Evolutionary conservation across 2,888 invertebrate species (phyloP).

Genomic region (Mesorhabditis spiculigera): DNA sequence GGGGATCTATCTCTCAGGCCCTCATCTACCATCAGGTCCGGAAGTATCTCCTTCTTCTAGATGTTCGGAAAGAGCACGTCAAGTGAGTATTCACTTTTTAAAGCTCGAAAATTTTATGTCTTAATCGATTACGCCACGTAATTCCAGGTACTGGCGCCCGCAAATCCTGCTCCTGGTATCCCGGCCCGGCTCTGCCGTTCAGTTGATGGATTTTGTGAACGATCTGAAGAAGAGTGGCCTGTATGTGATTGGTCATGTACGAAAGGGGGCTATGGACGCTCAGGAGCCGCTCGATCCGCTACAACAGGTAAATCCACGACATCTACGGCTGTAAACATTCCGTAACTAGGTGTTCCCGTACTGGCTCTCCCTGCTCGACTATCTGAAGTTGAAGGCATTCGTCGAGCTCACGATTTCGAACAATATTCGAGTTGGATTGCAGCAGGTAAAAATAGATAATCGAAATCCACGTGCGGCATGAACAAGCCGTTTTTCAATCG

Average conservation of each 20-base stretch:
- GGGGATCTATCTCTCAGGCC: constrained; percentile 97
- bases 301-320: too few relatives aligned
- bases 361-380: constrained; percentile 91
- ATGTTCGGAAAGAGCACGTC: constrained; percentile 93
- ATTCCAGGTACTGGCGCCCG: constrained; percentile 80
- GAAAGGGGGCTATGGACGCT: constrained; percentile 60
- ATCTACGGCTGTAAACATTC: too few relatives aligned
- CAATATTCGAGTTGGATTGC: constrained; percentile 82
- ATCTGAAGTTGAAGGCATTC: constrained; percentile 91
- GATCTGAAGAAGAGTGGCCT: constrained; percentile 88
- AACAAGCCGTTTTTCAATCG: too few relatives aligned
- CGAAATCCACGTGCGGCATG: too few relatives aligned
- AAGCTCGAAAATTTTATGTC: not conserved
- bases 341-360: constrained; percentile 70
- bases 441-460: too few relatives aligned
- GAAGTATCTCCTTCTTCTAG: constrained; percentile 89
- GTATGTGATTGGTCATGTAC: constrained; percentile 77
- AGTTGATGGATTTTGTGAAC: constrained; percentile 92
- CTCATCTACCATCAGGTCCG: constrained; percentile 90
- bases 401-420: constrained; percentile 85
- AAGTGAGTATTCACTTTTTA: constrained; percentile 31
- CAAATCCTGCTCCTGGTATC: constrained; percentile 89
- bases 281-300: constrained; percentile 69
- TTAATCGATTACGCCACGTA: not conserved
- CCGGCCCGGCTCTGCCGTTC: constrained; percentile 83